phyloP scores from a whole-genome alignment of 2,113 vertebrate species.

The Ceyx cyanopectus region DNA sequence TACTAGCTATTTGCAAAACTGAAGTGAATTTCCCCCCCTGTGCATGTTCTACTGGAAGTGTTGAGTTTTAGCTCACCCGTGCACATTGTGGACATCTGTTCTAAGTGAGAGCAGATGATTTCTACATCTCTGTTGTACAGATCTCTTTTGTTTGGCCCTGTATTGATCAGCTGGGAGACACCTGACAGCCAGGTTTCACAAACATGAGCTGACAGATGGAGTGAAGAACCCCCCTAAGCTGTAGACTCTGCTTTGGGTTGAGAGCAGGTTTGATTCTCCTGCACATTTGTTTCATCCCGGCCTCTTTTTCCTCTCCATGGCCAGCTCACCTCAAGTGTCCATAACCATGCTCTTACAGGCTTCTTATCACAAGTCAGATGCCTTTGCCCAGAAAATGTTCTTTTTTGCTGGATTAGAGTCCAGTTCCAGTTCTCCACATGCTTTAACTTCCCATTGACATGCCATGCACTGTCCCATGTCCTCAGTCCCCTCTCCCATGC shows the following conservation, averaged over 20 bases:
- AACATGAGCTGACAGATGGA: not conserved
- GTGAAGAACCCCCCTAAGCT: not conserved
- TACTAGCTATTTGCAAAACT: not conserved
- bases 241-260: not conserved
- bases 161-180: not conserved
- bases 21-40: not conserved
- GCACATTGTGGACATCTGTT: not conserved
- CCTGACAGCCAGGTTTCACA: not conserved
- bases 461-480: not conserved
- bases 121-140: not conserved
- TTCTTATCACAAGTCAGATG: not conserved
- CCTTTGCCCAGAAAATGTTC: not conserved
- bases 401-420: not conserved
- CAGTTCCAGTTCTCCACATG: not conserved
- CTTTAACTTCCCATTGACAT: not conserved
- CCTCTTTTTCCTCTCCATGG: not conserved
- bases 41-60: not conserved
- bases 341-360: not conserved
- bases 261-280: not conserved
- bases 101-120: not conserved
- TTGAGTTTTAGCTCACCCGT: not conserved
- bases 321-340: not conserved
- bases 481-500: not conserved
- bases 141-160: not conserved
- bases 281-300: not conserved